phyloP scores from a whole-genome alignment of 2,888 invertebrate species.

The Mythimna albipuncta region DNA sequence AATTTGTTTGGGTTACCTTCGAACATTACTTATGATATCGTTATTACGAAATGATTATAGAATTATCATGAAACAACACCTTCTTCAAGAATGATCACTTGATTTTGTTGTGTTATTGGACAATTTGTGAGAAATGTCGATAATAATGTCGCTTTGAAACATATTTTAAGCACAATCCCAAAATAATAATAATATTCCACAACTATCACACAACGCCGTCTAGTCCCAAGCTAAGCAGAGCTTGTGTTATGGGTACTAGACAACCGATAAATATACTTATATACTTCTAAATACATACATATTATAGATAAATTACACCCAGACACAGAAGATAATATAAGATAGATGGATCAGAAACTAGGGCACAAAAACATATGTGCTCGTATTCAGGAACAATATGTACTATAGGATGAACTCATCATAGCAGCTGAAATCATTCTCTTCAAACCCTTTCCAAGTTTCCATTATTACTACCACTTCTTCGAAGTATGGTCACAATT shows the following conservation, averaged over 20 bases:
- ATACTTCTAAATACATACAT: too few relatives aligned
- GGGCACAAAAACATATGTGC: not conserved
- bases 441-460: not conserved
- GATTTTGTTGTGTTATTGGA: not conserved
- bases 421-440: not conserved
- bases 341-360: not conserved
- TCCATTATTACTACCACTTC: not conserved
- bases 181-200: too few relatives aligned
- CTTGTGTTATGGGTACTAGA: too few relatives aligned
- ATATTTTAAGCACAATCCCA: not conserved
- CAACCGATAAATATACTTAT: too few relatives aligned
- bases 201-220: too few relatives aligned
- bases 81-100: slow-evolving; percentile 8
- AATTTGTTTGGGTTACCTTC: slow-evolving; percentile 38
- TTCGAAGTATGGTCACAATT: not conserved
- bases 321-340: too few relatives aligned
- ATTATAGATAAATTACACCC: too few relatives aligned
- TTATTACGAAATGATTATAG: not conserved
- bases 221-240: too few relatives aligned
- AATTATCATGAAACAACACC: not conserved
- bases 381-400: not conserved
- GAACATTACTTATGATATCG: slow-evolving; percentile 14
- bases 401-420: not conserved
- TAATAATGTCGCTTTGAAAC: not conserved
- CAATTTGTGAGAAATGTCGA: not conserved